These are phyloP conservation scores for Macquaria australasica DNA, from an alignment of 2,113 vertebrate species.

Conservation along the genomic window DNA sequence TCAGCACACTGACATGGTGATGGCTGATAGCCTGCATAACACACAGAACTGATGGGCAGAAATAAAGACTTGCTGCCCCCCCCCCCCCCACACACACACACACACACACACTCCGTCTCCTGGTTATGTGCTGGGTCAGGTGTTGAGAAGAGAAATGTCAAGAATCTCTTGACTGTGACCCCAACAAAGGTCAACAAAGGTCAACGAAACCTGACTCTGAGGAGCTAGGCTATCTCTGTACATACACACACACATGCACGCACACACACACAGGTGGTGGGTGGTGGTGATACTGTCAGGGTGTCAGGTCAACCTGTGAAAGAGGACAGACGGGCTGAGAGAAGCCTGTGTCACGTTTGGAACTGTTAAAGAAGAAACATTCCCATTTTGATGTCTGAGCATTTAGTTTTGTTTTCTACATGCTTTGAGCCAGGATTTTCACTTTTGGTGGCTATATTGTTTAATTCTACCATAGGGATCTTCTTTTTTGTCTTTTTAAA, in stretches of 20 bases:
- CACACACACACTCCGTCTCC: constrained; percentile 12
- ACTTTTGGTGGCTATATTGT: not conserved
- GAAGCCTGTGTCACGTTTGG: constrained; percentile 14
- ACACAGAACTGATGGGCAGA: not conserved
- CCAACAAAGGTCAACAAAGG: constrained; percentile 42
- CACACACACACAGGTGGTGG: constrained; percentile 23
- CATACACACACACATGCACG: constrained; percentile 8
- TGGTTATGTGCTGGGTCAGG: constrained; percentile 62
- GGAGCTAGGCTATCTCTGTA: constrained; percentile 50
- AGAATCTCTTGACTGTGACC: constrained; percentile 77
- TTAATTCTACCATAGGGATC: not conserved
- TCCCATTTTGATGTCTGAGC: not conserved
- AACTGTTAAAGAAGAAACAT: constrained; percentile 3
- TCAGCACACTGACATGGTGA: constrained; percentile 21
- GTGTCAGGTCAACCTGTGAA: constrained; percentile 45
- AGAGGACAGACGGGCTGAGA: constrained; percentile 30
- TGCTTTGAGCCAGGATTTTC: not conserved
- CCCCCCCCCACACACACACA: not conserved
- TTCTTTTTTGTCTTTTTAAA: not conserved
- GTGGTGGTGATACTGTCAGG: constrained; percentile 40
- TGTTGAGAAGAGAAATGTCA: constrained; percentile 68
- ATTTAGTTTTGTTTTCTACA: not conserved
- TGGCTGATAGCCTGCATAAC: not conserved
- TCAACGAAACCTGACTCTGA: constrained; percentile 68
- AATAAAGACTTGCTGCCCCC: constrained; percentile 22